Evolutionary conservation across 2,888 invertebrate genomes (phyloP), one percentile per base, ranked within the genome.

Genomic region (Lasioglossum calceatum): DNA sequence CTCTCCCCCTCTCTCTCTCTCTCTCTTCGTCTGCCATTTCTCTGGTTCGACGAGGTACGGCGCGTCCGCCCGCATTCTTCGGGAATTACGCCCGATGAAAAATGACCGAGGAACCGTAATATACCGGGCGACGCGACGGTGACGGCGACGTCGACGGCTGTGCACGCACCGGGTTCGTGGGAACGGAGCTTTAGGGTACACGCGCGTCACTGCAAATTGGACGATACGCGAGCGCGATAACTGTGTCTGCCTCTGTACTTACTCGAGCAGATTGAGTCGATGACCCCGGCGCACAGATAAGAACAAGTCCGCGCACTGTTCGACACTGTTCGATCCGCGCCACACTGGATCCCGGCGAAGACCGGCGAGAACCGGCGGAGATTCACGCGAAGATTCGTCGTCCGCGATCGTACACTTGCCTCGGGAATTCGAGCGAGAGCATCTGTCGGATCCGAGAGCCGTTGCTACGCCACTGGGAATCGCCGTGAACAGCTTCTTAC

Each of bases 51-150:
- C 10, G 23, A 12, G 19, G n/a, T 44, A 44, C 44, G 44, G 44
- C 44, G 3, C 44, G 42, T 67, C 83, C 67, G 77, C 76, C 58
- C 61, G 74, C 79, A 81, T 89, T 89, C 79, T 76, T 82, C 32
- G 72, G 32, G 79, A 76, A 89, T 83, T 84, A 84, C 71, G 76
- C 50, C 36, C 50, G 58, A 72, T 32, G 79, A 87, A 82, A 89
- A 79, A 85, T 81, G 73, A 72, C 23, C 14, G 71, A 39, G 42
- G 39, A 54, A 73, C 39, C 42, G 64, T 32, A 27, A 67, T 8
- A 14, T 8, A 14, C n/a, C 42, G n/a, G 12, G 16, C 64, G 27
- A 32, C 32, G 16, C 64, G 27, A 12, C 14, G 27, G 12, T 4
- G 10, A 12, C n/a, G 54, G 27, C 27, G n/a, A 12, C 14, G 27